phyloP scores from a whole-genome alignment of 2,113 vertebrate species.

The Alligator mississippiensis region DNA sequence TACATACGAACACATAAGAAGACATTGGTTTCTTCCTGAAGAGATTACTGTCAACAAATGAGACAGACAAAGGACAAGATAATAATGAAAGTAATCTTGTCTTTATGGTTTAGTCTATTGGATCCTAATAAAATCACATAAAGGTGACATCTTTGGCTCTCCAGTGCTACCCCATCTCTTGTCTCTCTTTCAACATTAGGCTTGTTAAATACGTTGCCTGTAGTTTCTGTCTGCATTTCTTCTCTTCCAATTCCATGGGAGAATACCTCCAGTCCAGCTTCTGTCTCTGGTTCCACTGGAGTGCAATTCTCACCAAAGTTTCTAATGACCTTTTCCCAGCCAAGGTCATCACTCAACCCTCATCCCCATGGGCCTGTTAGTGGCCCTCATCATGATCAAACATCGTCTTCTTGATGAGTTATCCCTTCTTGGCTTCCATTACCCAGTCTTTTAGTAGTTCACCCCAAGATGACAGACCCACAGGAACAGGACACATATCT shows the following conservation, averaged over 20 bases:
- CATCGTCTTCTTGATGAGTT: too few relatives aligned
- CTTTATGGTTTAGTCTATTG: background rate
- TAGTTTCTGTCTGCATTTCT: background rate
- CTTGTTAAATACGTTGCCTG: background rate
- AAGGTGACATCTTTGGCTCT: too few relatives aligned
- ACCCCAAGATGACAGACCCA: too few relatives aligned
- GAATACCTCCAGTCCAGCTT: background rate
- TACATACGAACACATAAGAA: background rate
- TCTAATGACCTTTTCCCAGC: too few relatives aligned
- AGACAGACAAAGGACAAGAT: background rate
- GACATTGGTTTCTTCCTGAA: background rate
- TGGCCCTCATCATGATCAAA: too few relatives aligned
- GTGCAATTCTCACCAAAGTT: too few relatives aligned
- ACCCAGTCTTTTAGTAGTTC: too few relatives aligned
- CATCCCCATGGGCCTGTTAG: too few relatives aligned
- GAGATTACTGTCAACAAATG: background rate
- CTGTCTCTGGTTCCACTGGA: background rate
- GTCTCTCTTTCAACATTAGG: background rate
- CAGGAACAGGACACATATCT: background rate
- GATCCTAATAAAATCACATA: background rate
- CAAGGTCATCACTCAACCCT: too few relatives aligned
- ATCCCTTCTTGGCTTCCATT: too few relatives aligned
- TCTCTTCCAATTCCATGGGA: background rate
- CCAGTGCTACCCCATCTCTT: too few relatives aligned
- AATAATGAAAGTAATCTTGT: background rate